Percentiles rank a stretch among this genome's conserved stretches.
Evolutionary conservation across 1,140 invertebrate genomes (phyloP).

Genomic region (Papilio dardanus): DNA sequence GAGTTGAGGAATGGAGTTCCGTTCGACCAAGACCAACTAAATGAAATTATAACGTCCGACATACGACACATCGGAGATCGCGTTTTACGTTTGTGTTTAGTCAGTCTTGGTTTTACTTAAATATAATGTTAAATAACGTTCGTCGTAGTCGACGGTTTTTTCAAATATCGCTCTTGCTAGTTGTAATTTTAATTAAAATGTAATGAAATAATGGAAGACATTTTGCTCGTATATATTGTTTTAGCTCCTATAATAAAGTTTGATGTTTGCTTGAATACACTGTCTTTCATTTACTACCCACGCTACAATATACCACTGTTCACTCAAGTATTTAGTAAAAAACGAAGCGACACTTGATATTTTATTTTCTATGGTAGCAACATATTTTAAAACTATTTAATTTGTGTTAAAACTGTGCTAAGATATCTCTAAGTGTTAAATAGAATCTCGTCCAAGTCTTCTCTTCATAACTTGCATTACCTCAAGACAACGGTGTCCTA

Average conservation of each 20-base stretch:
- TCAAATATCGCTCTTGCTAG: slow-evolving; percentile 56
- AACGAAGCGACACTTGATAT: no score
- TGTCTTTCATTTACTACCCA: neutral
- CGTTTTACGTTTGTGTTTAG: slow-evolving; percentile 79
- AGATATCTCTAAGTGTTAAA: no score
- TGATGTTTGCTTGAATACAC: slow-evolving; percentile 26
- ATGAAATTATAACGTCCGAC: slow-evolving; percentile 71
- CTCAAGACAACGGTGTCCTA: no score
- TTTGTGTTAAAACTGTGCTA: no score
- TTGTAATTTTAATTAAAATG: slow-evolving; percentile 50
- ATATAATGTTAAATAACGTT: slow-evolving; percentile 64
- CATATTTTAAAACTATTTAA: no score
- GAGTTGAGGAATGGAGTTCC: slow-evolving; percentile 80
- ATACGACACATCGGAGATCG: slow-evolving; percentile 57
- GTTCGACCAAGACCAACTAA: slow-evolving; percentile 83
- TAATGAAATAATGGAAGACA: slow-evolving; percentile 25
- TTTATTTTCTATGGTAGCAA: no score
- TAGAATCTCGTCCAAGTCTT: no score
- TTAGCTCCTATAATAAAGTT: slow-evolving; percentile 35
- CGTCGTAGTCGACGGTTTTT: slow-evolving; percentile 52
- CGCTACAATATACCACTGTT: no score
- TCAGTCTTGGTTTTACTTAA: slow-evolving; percentile 82
- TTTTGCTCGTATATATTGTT: slow-evolving; percentile 35
- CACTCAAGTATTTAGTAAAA: no score
- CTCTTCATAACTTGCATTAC: no score